Evolutionary conservation across 2,888 invertebrate genomes (phyloP), one percentile per base, ranked within the genome.

Genomic region (Galerucella nymphaeae): DNA sequence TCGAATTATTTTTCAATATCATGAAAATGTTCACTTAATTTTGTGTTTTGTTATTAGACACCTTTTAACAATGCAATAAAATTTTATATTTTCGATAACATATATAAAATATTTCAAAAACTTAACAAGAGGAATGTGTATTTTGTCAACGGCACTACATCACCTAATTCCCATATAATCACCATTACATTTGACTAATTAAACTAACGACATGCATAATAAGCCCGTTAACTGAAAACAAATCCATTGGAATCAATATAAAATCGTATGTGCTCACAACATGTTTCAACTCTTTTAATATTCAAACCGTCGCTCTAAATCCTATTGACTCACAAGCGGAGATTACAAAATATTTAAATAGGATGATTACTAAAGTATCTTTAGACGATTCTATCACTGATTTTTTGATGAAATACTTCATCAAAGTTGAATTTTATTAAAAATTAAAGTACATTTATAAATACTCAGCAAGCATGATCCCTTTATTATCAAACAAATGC

Each of bases 151-250:
- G 2, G 23, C 23, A 16, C 41, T 61, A 41, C 61, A 41, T 38
- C 30, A 41, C 38, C 38, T 41, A 23, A 58, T 58, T 23, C 58
- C 58, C 38, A 41, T 61, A 61, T 38, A 61, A 61, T 61, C 38
- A 16, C 61, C 61, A 61, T 41, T 61, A 61, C 16, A 61, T 61
- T 41, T 61, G 14, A 61, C 38, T 61, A 30, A 61, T 61, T 61
- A 61, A 61, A 61, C 41, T 41, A 38, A 38, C 41, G 38, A 61
- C 41, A 11, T 30, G 61, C 61, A 61, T 61, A 61, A 61, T 61
- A 9, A 61, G 61, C 16, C 61, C n/a, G 61, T 61, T 61, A 61
- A 38, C 38, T 38, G 61, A 38, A 61, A 38, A 61, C 61, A 61
- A 61, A 61, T 61, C 16, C 41, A 8, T 30, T 11, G 30, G 23